Base-by-base conservation (phyloP, 2,888 invertebrate species). In the Falcaria lacertinaria region DNA sequence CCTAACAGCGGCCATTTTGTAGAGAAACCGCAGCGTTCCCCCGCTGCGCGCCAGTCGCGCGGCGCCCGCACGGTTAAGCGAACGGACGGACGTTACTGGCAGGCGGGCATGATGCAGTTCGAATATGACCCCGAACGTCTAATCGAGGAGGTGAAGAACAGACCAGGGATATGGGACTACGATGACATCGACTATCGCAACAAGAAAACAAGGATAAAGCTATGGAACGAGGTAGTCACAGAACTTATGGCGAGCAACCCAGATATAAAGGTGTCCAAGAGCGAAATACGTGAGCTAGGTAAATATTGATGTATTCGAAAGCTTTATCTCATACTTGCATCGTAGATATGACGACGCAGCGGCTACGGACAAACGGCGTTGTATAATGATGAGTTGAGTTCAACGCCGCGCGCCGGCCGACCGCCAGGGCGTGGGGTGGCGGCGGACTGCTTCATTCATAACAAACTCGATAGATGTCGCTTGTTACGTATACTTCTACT, bases 211-310 rank as follows among this genome's bases (percentile, higher is more conserved):
- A 64, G 83, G 39, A 65, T 70, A 48, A 70, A 68, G 45, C 61
- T 85, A 33, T 88, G 88, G 89, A 68, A 59, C 22, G 85, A 87
- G 51, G 72, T 88, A 6, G 83, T 88, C 34, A 65, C 56, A n/a
- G 78, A 80, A 57, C 61, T 89, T 8, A 69, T 86, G 65, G 60
- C 74, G n/a, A 52, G 69, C 1, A 37, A 37, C 22, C 37, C 37
- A 17, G 72, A 80, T 41, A 58, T 73, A n/a, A 74, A 74, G 50
- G 68, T 85, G 47, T 62, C 81, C 2, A 88, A 87, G 57, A 80
- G 82, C 54, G 88, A 88, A 58, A 73, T 78, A 73, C 74, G 85
- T 34, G 87, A 88, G 60, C 73, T 88, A 36, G 86, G 88, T 88
- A 73, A 66, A 50, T 58, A 46, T 43, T 40, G 28, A 2, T 39